Conservation (phyloP, 1,140 invertebrate genomes). For the Drosophila yakuba region DNA sequence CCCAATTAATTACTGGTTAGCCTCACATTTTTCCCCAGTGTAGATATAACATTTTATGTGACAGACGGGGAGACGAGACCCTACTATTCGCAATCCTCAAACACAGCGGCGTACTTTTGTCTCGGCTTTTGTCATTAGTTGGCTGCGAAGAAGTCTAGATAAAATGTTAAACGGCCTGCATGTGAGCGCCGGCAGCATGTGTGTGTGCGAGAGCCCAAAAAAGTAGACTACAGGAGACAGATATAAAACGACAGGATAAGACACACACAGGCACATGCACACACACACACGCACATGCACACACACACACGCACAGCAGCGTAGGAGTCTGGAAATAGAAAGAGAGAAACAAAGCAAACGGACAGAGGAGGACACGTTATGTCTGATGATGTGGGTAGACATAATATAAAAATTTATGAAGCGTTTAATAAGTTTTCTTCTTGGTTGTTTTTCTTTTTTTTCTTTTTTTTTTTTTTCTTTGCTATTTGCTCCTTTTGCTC, state of each 20-base stretch:
- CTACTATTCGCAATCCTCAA: constrained; percentile 45
- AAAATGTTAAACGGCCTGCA: constrained; percentile 80
- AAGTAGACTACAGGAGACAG: constrained; percentile 74
- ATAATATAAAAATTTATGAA: constrained; percentile 84
- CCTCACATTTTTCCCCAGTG: constrained; percentile 10
- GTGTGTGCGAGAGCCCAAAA: constrained; percentile 44
- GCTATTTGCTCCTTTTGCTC: constrained; percentile 12
- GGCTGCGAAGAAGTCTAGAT: constrained; percentile 73
- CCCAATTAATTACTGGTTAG: not conserved
- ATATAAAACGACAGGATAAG: constrained; percentile 78
- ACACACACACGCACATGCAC: constrained; percentile 34
- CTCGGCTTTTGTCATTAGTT: constrained; percentile 79
- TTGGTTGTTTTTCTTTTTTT: constrained; percentile 26
- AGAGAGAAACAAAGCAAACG: constrained; percentile 24
- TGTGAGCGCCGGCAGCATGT: constrained; percentile 41
- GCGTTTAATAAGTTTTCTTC: constrained; percentile 83
- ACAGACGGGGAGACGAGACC: constrained; percentile 41
- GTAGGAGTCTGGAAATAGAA: constrained; percentile 3
- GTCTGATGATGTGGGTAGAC: constrained; percentile 82
- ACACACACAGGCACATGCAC: constrained; percentile 32
- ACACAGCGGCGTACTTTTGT: constrained; percentile 69
- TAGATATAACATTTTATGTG: constrained; percentile 79
- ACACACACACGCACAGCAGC: constrained; percentile 30
- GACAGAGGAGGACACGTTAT: constrained; percentile 65
- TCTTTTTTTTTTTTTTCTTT: constrained; percentile 6